These are phyloP conservation scores for Pegoplata infirma DNA, from an alignment of 2,888 invertebrate genomes.

Conservation along the genomic window DNA sequence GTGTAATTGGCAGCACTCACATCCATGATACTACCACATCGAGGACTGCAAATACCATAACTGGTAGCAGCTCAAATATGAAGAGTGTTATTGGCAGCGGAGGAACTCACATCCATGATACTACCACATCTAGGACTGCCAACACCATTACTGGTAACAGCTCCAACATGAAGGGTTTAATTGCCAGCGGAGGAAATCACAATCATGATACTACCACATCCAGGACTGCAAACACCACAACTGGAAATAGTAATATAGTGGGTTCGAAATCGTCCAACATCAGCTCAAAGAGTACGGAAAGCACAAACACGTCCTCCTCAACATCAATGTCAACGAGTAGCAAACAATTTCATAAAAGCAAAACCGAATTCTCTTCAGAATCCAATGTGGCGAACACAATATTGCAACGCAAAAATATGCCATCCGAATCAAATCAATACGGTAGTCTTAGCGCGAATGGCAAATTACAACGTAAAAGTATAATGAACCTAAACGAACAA, in stretches of 20 bases:
- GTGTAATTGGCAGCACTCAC: conserved; percentile 18
- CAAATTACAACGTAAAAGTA: conserved; percentile 88
- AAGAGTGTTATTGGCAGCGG: conserved; percentile 22
- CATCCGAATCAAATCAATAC: conserved; percentile 69
- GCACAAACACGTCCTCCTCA: conserved; percentile 55
- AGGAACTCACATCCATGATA: neutral
- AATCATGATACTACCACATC: conserved; percentile 7
- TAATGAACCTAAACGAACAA: conserved; percentile 87
- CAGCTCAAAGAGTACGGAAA: conserved; percentile 41
- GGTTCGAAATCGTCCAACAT: conserved; percentile 30
- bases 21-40: too few relatives aligned
- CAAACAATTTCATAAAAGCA: conserved; percentile 82
- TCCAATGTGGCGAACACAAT: conserved; percentile 88
- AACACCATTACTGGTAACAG: conserved; percentile 26
- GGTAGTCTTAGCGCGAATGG: conserved; percentile 79
- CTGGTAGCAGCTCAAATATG: conserved; percentile 29
- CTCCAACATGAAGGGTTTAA: conserved; percentile 8
- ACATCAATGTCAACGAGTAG: conserved; percentile 57
- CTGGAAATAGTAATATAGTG: conserved; percentile 8
- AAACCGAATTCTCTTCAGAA: conserved; percentile 86
- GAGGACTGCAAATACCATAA: conserved; percentile 31
- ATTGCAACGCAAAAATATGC: conserved; percentile 83
- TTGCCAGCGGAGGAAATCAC: conserved; percentile 18
- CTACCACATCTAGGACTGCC: neutral
- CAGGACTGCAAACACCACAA: neutral